Base-by-base conservation (phyloP, 1,140 invertebrate species). In the Daktulosphaira vitifoliae region DNA sequence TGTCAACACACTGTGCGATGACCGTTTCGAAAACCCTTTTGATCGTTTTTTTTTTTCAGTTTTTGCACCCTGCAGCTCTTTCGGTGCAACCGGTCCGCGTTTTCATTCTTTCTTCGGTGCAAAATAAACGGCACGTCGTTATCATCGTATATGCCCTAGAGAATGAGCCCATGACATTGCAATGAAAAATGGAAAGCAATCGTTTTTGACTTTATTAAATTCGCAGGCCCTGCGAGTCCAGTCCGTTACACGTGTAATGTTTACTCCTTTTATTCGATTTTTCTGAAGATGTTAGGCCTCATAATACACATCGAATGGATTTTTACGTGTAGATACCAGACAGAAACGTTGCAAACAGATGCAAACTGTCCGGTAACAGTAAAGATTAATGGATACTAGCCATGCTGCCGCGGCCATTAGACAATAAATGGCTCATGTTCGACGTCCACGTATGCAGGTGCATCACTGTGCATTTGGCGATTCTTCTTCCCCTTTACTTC, bases 211-310 rank as follows among this genome's bases (percentile, higher is more conserved):
- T 62, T 62, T 62, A 62, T 62, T 62, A 62, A 59, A 59, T 33
- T 33, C 29, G 29, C 29, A 5, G 5, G 29, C n/a, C 23, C 23
- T 42, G 42, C 42, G 13, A 18, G 56, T 22, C 44, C 44, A 16
- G 39, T 62, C 20, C 18, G 9, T 48, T 48, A 62, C 56, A 62
- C 56, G 56, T 62, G 56, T 62, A 46, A 62, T 62, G 56, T 62
- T 62, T 62, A 62, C 56, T 62, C 56, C 56, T 62, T 62, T 62
- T 39, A 46, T n/a, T n/a, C n/a, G 11, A n/a, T n/a, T n/a, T n/a
- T n/a, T n/a, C n/a, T n/a, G n/a, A n/a, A n/a, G n/a, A n/a, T n/a
- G n/a, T n/a, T n/a, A n/a, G n/a, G n/a, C n/a, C n/a, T n/a, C n/a
- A n/a, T n/a, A n/a, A n/a, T n/a, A n/a, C n/a, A n/a, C n/a, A n/a